Evolutionary conservation across 2,113 vertebrate genomes (phyloP).

Genomic region (Poicephalus gulielmi): DNA sequence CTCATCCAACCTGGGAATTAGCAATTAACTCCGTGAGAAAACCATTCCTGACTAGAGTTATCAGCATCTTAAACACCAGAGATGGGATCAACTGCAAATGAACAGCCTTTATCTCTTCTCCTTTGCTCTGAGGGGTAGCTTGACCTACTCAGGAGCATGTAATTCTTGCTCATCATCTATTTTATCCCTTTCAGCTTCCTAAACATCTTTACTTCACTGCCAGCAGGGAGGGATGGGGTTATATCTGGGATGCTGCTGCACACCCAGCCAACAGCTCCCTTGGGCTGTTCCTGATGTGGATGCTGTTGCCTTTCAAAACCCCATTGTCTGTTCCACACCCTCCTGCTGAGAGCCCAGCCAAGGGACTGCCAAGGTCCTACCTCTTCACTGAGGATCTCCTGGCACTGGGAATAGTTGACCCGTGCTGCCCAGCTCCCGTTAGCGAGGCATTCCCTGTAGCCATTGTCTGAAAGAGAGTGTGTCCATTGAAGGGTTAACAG

Average conservation of each 20-base stretch:
- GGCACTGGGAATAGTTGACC: slow-evolving; percentile 88
- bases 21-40: slow-evolving; percentile 48
- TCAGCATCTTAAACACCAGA: slow-evolving; percentile 24
- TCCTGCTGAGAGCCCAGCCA: background rate
- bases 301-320: background rate
- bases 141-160: background rate
- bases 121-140: background rate
- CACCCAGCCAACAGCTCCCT: background rate
- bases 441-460: slow-evolving; percentile 84
- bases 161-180: background rate
- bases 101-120: background rate
- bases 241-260: background rate
- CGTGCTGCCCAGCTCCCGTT: slow-evolving; percentile 87
- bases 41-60: background rate
- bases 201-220: background rate
- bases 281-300: background rate
- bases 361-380: slow-evolving; percentile 38
- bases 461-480: slow-evolving; percentile 78
- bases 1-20: slow-evolving; percentile 34
- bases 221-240: fast-evolving
- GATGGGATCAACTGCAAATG: background rate
- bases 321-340: background rate
- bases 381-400: slow-evolving; percentile 87
- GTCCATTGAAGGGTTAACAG: background rate
- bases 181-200: background rate